Evolutionary conservation across 2,797 vertebrate species (phyloP).

Genomic region (Paguma larvata): DNA sequence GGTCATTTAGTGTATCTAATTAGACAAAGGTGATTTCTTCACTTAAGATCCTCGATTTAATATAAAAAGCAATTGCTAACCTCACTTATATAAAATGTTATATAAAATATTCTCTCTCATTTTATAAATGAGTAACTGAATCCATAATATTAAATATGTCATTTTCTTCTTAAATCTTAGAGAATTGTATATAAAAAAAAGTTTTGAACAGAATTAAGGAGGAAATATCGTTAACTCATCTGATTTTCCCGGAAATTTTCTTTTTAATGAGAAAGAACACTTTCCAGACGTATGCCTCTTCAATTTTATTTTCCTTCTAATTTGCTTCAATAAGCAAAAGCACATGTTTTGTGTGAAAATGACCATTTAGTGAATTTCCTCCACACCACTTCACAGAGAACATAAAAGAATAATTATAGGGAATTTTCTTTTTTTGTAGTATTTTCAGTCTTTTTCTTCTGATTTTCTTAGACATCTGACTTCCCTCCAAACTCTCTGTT

Average conservation of each 20-base stretch:
- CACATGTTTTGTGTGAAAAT: conserved; percentile 34
- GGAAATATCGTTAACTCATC: not conserved
- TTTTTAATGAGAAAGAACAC: not conserved
- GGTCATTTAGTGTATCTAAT: not conserved
- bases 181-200: not conserved
- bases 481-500: conserved; percentile 59
- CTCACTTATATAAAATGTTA: not conserved
- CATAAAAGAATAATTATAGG: not conserved
- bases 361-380: conserved; percentile 5
- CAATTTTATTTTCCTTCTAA: conserved; percentile 55
- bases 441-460: conserved; percentile 44
- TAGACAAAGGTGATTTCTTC: conserved; percentile 46
- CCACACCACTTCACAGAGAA: not conserved
- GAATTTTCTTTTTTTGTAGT: conserved; percentile 43
- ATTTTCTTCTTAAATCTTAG: not conserved
- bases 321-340: not conserved
- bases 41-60: not conserved
- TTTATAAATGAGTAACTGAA: conserved; percentile 51
- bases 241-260: not conserved
- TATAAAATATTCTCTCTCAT: conserved; percentile 11
- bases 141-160: not conserved
- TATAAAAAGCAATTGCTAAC: conserved; percentile 24
- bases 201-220: not conserved
- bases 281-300: not conserved
- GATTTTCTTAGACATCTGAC: conserved; percentile 64